A percentile compares a stretch with the other conserved stretches of the same genome.
phyloP scores from a whole-genome alignment of 2,113 vertebrate species.

The Stigmatopora argus region DNA sequence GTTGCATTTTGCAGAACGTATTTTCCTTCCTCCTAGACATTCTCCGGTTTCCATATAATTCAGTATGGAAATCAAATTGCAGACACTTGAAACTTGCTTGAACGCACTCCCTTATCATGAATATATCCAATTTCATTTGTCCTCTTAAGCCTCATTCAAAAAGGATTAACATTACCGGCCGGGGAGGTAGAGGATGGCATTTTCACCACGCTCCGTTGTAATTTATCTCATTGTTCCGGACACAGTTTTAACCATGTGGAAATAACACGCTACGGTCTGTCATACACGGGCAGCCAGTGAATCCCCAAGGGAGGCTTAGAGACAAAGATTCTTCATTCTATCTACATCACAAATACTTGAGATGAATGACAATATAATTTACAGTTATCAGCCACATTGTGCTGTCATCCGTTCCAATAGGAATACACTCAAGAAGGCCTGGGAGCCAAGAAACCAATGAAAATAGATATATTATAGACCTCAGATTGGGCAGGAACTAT shows the following conservation, averaged over 20 bases:
- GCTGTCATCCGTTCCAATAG: background rate
- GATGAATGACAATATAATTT: background rate
- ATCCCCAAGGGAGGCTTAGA: background rate
- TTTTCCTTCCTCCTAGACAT: background rate
- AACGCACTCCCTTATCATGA: slow-evolving; percentile 1
- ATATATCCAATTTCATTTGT: slow-evolving; percentile 9
- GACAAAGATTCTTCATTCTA: background rate
- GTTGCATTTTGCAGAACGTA: background rate
- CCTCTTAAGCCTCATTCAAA: slow-evolving; percentile 5
- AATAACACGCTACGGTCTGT: slow-evolving; percentile 2
- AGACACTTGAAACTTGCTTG: slow-evolving; percentile 7
- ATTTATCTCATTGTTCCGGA: slow-evolving; percentile 9
- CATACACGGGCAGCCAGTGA: slow-evolving; percentile 3
- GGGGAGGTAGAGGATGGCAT: background rate
- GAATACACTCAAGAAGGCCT: background rate
- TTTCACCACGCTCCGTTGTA: background rate
- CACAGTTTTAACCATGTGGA: slow-evolving; percentile 8
- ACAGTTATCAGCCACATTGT: background rate
- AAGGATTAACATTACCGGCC: slow-evolving; percentile 5
- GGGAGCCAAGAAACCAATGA: background rate
- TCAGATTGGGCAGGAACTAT: too few relatives aligned
- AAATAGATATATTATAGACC: background rate
- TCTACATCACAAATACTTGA: background rate
- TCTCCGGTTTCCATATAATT: background rate
- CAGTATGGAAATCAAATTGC: slow-evolving; percentile 8